Percentiles rank a stretch among this genome's conserved stretches.
Conservation (phyloP, 92 coral and sea anemone genomes). For the Epizoanthus illoricatus region DNA sequence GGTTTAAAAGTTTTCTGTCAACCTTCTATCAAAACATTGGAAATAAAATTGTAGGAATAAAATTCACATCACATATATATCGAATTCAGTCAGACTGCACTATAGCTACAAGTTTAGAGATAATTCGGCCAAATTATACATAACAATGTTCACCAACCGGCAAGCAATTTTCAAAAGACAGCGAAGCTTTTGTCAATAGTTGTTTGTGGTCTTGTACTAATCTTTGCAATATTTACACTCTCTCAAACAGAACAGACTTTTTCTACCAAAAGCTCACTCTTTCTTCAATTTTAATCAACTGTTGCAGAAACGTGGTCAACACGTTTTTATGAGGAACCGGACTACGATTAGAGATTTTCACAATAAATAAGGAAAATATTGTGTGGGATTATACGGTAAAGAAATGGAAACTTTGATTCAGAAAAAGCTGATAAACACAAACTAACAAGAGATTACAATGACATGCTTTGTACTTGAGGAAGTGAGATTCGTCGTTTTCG, state of each 20-base stretch:
- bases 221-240: conserved; percentile 9
- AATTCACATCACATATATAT: not conserved
- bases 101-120: too few relatives aligned
- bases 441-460: conserved; percentile 10
- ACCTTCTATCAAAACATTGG: not conserved
- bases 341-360: not conserved
- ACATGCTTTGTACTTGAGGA: conserved; percentile 28
- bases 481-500: conserved; percentile 2
- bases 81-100: too few relatives aligned
- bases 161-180: not conserved
- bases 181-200: conserved; percentile 7
- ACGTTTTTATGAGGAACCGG: too few relatives aligned
- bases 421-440: conserved; percentile 16
- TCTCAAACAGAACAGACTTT: conserved; percentile 2
- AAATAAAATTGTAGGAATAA: too few relatives aligned
- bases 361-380: too few relatives aligned
- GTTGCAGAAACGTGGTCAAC: too few relatives aligned
- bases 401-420: conserved; percentile 6
- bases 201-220: conserved; percentile 1
- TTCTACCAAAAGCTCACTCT: not conserved
- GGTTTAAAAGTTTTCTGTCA: not conserved
- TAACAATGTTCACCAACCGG: not conserved
- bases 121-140: not conserved
- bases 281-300: not conserved
- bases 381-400: conserved; percentile 4